Conservation (phyloP, 2,113 vertebrate species). For the Triplophysa siluroides region DNA sequence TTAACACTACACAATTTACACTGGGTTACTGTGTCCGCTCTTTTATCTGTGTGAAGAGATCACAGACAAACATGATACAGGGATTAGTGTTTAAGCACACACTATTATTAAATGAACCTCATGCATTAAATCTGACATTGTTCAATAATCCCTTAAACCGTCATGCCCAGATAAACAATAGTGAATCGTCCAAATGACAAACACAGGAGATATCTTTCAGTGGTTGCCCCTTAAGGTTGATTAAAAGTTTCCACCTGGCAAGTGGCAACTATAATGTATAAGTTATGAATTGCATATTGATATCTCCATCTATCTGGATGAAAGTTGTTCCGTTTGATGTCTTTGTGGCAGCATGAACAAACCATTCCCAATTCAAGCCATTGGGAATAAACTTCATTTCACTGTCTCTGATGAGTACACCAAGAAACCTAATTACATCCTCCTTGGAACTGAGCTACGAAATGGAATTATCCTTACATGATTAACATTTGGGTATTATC, state of each 20-base stretch:
- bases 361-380: neutral
- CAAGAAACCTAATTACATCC: constrained; percentile 3
- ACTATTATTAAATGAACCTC: constrained; percentile 17
- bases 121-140: neutral
- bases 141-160: constrained; percentile 6
- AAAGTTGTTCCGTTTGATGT: neutral
- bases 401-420: constrained; percentile 3
- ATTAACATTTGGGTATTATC: constrained; percentile 47
- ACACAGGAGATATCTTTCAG: too few relatives aligned
- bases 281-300: neutral
- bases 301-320: neutral
- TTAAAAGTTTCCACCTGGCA: neutral
- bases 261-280: neutral
- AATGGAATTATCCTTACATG: constrained; percentile 45
- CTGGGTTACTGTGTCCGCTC: neutral
- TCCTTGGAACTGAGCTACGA: constrained; percentile 3
- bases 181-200: neutral
- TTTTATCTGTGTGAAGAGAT: neutral
- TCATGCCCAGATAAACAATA: neutral
- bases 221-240: too few relatives aligned
- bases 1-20: neutral
- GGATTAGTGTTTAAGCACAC: constrained; percentile 22
- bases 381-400: neutral
- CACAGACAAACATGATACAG: constrained; percentile 2
- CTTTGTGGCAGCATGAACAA: neutral